phyloP scores from a whole-genome alignment of 2,797 vertebrate genomes.

The Malacoraja senta region DNA sequence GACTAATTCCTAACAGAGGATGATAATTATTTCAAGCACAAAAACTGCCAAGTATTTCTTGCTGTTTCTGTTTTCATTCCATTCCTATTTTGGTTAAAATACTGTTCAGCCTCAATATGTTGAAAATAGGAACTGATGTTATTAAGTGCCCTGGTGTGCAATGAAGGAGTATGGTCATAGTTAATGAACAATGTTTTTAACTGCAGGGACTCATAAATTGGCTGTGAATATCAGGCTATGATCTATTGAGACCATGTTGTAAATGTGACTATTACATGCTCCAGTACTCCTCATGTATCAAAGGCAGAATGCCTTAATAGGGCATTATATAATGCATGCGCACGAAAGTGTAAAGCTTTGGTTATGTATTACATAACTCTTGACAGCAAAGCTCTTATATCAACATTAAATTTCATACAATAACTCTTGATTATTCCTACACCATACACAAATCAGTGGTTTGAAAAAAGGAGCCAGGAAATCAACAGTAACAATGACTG shows the following conservation, averaged over 20 bases:
- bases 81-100: neutral
- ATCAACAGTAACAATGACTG: neutral
- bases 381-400: neutral
- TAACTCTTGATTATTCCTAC: neutral
- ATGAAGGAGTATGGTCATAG: neutral
- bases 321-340: neutral
- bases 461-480: neutral
- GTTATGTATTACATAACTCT: neutral
- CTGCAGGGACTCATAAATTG: neutral
- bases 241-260: neutral
- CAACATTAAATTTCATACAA: neutral
- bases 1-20: no score
- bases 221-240: neutral
- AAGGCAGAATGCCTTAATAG: neutral
- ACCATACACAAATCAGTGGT: neutral
- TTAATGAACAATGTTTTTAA: neutral
- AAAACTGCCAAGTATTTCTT: neutral
- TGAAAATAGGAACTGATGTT: neutral
- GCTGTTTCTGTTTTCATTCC: neutral
- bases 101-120: neutral
- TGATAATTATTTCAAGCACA: neutral
- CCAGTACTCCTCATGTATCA: neutral
- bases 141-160: no score
- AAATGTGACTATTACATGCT: conserved; percentile 19
- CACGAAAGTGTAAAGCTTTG: neutral